Conservation (phyloP, 2,888 invertebrate species). For the Baronia brevicornis region DNA sequence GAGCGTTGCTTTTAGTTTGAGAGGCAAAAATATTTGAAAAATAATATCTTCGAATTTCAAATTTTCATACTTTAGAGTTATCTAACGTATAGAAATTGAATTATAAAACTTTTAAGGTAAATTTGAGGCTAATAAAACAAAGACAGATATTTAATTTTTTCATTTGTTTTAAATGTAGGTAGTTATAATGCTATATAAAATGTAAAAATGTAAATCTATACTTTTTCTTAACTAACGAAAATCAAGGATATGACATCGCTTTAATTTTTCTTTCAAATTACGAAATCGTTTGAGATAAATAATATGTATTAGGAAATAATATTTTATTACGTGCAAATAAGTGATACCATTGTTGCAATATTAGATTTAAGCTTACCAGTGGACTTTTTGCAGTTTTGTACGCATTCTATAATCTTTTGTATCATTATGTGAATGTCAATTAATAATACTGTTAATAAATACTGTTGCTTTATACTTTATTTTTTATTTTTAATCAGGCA, state of each 20-base stretch:
- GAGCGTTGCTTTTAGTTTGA: too few relatives aligned
- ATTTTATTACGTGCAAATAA: constrained; percentile 46
- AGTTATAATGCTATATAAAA: constrained; percentile 34
- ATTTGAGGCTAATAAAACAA: constrained; percentile 17
- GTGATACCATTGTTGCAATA: constrained; percentile 74
- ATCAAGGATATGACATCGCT: constrained; percentile 13
- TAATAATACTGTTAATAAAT: constrained; percentile 63
- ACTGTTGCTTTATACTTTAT: constrained; percentile 56
- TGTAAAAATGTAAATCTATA: constrained; percentile 59
- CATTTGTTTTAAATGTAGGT: constrained; percentile 18
- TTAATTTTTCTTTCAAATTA: too few relatives aligned
- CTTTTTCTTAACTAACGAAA: constrained; percentile 23
- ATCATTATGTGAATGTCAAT: constrained; percentile 30
- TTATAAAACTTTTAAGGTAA: constrained; percentile 9
- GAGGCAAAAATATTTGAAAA: constrained; percentile 2
- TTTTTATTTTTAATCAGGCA: constrained; percentile 26
- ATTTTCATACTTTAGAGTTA: constrained; percentile 25
- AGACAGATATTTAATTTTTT: constrained; percentile 18
- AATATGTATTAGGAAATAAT: constrained; percentile 26
- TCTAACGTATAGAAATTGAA: constrained; percentile 25
- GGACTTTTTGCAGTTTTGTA: constrained; percentile 41
- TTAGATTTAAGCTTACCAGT: constrained; percentile 54
- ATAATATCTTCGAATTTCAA: constrained; percentile 1
- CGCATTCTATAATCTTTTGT: constrained; percentile 28
- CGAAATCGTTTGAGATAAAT: constrained; percentile 19